These are phyloP conservation scores for Sinelater perroti DNA, from an alignment of 2,888 invertebrate genomes.

Conservation along the genomic window DNA sequence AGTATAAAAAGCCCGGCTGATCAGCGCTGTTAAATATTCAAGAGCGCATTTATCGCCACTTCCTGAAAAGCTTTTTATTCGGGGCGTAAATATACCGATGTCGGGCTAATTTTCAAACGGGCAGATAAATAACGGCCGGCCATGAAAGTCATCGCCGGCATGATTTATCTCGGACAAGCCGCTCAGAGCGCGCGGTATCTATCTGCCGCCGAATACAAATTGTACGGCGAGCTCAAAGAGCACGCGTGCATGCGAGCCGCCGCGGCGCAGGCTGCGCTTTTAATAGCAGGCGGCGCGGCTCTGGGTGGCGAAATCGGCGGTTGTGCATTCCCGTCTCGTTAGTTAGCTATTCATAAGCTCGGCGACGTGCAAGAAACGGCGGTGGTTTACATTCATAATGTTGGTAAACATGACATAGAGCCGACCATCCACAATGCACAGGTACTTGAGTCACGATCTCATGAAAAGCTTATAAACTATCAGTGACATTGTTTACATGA, in stretches of 20 bases:
- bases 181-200: constrained; percentile 49
- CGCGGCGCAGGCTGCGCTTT: neutral
- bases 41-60: too few relatives aligned
- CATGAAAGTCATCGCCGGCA: constrained; percentile 45
- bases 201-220: constrained; percentile 47
- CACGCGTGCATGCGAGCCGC: neutral
- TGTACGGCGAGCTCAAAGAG: constrained; percentile 31
- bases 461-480: constrained; percentile 54
- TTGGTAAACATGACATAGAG: constrained; percentile 39
- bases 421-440: constrained; percentile 50
- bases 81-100: constrained; percentile 37
- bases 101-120: constrained; percentile 44
- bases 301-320: too few relatives aligned
- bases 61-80: too few relatives aligned
- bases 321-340: constrained; percentile 9
- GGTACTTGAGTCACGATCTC: constrained; percentile 54
- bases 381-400: constrained; percentile 41
- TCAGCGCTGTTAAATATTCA: too few relatives aligned
- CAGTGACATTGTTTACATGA: constrained; percentile 55
- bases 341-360: constrained; percentile 28
- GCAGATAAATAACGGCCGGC: constrained; percentile 45
- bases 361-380: constrained; percentile 29
- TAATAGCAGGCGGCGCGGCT: neutral
- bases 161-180: constrained; percentile 49
- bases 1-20: too few relatives aligned